Conservation (phyloP, 2,888 invertebrate genomes). For the Plagodis pulveraria region DNA sequence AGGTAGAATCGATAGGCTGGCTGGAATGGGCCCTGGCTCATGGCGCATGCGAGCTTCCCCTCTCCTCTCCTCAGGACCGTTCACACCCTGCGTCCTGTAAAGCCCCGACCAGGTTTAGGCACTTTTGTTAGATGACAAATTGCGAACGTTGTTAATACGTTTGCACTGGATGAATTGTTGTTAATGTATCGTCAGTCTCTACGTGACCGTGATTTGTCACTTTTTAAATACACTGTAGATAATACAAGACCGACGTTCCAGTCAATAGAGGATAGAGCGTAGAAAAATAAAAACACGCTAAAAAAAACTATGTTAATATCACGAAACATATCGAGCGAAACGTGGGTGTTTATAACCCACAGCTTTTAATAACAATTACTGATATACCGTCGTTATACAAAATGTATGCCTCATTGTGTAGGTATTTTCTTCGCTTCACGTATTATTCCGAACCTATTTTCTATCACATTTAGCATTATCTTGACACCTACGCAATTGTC, state of each 20-base stretch:
- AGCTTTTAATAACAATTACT: too few species aligned
- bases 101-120: slow-evolving; percentile 21
- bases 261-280: too few species aligned
- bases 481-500: slow-evolving; percentile 16
- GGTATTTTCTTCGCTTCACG: slow-evolving; percentile 10
- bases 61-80: slow-evolving; percentile 10
- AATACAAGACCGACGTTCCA: too few species aligned
- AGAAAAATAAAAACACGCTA: too few species aligned
- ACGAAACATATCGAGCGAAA: too few species aligned
- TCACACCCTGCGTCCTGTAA: slow-evolving; percentile 18
- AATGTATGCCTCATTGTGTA: slow-evolving; percentile 9
- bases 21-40: slow-evolving; percentile 15
- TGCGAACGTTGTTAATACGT: slow-evolving; percentile 30
- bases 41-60: slow-evolving; percentile 36
- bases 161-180: slow-evolving; percentile 27
- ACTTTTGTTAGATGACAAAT: slow-evolving; percentile 32
- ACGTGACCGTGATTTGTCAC: background rate
- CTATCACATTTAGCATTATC: slow-evolving; percentile 26
- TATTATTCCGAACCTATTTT: slow-evolving; percentile 22
- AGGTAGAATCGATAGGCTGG: slow-evolving; percentile 37
- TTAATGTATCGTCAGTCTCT: background rate
- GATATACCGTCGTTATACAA: background rate
- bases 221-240: too few species aligned
- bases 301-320: too few species aligned
- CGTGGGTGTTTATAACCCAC: too few species aligned